Conservation (phyloP, 2,888 invertebrate species). For the Amblyteles armatorius region DNA sequence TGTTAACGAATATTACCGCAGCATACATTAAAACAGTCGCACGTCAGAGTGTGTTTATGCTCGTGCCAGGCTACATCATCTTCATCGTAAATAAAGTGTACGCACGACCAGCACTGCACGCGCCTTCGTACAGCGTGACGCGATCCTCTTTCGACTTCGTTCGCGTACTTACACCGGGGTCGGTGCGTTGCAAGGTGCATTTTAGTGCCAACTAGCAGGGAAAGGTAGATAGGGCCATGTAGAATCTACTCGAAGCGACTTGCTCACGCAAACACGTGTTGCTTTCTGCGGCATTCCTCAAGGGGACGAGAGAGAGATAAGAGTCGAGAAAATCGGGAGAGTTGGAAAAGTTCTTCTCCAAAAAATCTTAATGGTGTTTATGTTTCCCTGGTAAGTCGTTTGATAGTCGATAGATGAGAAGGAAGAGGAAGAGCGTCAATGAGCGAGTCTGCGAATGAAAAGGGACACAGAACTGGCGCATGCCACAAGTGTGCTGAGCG, state of each 20-base stretch:
- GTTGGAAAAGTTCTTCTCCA: background rate
- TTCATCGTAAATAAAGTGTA: conserved; percentile 46
- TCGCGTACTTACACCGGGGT: conserved; percentile 2
- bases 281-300: background rate
- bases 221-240: background rate
- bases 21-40: conserved; percentile 26
- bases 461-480: conserved; percentile 75
- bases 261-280: conserved; percentile 4
- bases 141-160: conserved; percentile 18
- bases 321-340: background rate
- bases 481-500: conserved; percentile 82
- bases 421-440: background rate
- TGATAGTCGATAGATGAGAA: conserved; percentile 15
- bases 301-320: background rate
- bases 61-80: conserved; percentile 40
- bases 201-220: conserved; percentile 22
- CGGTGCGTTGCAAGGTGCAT: conserved; percentile 43
- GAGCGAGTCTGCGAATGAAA: conserved; percentile 24
- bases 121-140: conserved; percentile 9
- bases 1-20: conserved; percentile 10
- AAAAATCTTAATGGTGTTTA: background rate
- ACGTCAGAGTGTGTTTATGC: conserved; percentile 44
- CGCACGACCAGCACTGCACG: conserved; percentile 23
- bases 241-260: background rate
- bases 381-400: background rate